A percentile compares a stretch with the other conserved stretches of the same genome.
Conservation (phyloP, 1,140 invertebrate genomes). For the Dendrolimus punctatus region DNA sequence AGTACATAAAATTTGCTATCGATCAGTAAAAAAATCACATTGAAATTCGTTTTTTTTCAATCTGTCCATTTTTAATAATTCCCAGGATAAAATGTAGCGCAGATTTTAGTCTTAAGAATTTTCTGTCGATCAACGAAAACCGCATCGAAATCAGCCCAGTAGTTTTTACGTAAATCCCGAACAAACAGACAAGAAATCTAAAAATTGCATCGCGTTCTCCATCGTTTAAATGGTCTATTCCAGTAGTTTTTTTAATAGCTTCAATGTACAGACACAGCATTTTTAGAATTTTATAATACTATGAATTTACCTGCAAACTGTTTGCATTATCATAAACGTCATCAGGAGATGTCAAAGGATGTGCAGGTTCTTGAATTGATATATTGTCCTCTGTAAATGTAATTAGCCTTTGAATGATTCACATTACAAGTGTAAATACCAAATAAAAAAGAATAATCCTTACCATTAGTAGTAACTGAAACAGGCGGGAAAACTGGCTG, state of each 20-base stretch:
- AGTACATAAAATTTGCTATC: not conserved
- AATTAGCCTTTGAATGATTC: slow-evolving; percentile 22
- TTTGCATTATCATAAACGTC: slow-evolving; percentile 73
- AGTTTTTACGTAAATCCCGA: too few species aligned
- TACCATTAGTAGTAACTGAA: slow-evolving; percentile 7
- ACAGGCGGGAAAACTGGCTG: slow-evolving; percentile 16
- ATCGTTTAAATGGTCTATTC: too few species aligned
- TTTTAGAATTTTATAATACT: slow-evolving; percentile 54
- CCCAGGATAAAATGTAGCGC: too few species aligned
- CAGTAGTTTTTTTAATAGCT: too few species aligned
- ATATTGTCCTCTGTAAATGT: slow-evolving; percentile 6
- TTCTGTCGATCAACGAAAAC: too few species aligned
- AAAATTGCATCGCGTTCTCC: too few species aligned
- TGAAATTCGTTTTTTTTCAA: too few species aligned
- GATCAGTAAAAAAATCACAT: too few species aligned
- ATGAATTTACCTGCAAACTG: slow-evolving; percentile 71
- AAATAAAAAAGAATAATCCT: not conserved
- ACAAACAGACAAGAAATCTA: too few species aligned
- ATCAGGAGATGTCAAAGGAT: slow-evolving; percentile 49
- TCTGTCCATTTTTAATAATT: too few species aligned
- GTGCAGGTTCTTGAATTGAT: slow-evolving; percentile 34
- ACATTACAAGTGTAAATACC: not conserved
- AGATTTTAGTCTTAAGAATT: too few species aligned
- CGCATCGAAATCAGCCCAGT: too few species aligned
- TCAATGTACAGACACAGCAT: not conserved